Evolutionary conservation across 2,888 invertebrate genomes (phyloP).

Genomic region (Drosophila pseudotakahashii): DNA sequence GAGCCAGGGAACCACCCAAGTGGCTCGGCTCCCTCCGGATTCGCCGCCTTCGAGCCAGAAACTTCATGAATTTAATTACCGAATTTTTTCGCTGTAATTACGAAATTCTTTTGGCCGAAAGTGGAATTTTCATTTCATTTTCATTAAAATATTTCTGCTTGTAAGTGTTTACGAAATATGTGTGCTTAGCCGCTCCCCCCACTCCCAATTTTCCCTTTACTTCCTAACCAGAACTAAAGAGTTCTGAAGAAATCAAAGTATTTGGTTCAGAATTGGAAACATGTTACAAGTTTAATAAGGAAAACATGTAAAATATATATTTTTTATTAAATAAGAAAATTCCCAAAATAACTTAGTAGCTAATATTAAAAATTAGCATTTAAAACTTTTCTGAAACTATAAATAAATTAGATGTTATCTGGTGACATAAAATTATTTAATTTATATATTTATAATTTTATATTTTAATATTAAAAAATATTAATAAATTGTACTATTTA

Average conservation of each 20-base stretch:
- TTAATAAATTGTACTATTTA: neutral
- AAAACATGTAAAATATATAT: too few species aligned
- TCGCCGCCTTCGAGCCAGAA: constrained; percentile 48
- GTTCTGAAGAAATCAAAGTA: neutral
- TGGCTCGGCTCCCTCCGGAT: constrained; percentile 44
- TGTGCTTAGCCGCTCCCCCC: constrained; percentile 26
- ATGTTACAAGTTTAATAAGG: neutral
- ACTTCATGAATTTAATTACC: constrained; percentile 79
- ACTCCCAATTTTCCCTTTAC: constrained; percentile 1
- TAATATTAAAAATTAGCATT: too few species aligned
- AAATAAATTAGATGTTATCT: too few species aligned
- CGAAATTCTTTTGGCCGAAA: constrained; percentile 78
- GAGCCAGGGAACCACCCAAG: constrained; percentile 26
- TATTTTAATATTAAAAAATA: neutral
- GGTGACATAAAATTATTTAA: too few species aligned
- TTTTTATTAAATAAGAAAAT: too few species aligned
- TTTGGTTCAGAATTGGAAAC: neutral
- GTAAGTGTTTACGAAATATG: constrained; percentile 76
- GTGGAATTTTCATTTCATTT: constrained; percentile 76
- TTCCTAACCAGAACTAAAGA: neutral
- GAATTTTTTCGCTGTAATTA: constrained; percentile 78
- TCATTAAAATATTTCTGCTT: constrained; percentile 74
- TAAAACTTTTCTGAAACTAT: too few species aligned
- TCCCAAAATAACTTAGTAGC: too few species aligned
- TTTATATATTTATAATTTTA: too few species aligned